phyloP scores from a whole-genome alignment of 2,888 invertebrate genomes.

The Dinocampus coccinellae region DNA sequence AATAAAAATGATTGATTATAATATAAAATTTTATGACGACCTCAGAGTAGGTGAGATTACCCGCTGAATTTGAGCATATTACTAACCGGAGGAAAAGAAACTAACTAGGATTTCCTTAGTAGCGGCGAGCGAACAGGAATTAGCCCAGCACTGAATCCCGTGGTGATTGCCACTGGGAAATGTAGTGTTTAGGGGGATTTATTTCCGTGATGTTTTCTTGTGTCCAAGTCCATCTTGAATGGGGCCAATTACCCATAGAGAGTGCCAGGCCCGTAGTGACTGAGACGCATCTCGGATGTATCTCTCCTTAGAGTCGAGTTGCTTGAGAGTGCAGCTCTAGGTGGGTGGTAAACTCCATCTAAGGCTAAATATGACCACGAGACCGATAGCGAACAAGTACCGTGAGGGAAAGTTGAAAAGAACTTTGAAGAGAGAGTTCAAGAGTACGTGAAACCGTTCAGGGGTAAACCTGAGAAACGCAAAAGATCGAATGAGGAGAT shows the following conservation, averaged over 20 bases:
- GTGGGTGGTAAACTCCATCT: constrained; percentile 72
- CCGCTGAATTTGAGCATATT: constrained; percentile 34
- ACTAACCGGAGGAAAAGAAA: constrained; percentile 30
- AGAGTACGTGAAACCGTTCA: constrained; percentile 71
- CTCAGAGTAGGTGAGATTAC: constrained; percentile 36
- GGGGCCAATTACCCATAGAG: constrained; percentile 71
- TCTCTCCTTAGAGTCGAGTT: constrained; percentile 72
- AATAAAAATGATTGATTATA: background rate
- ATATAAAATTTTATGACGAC: too few relatives aligned
- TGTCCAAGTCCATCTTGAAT: constrained; percentile 72
- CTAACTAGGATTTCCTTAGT: constrained; percentile 66
- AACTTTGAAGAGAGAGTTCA: constrained; percentile 74
- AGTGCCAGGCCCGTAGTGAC: constrained; percentile 73
- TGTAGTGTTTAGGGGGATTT: constrained; percentile 73
- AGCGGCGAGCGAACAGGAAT: constrained; percentile 77
- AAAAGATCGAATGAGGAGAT: constrained; percentile 69
- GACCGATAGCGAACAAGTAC: constrained; percentile 77
- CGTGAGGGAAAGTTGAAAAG: constrained; percentile 81
- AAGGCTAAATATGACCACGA: constrained; percentile 73
- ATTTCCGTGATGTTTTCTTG: constrained; percentile 60
- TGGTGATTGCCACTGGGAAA: constrained; percentile 67
- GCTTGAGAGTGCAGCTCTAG: constrained; percentile 72
- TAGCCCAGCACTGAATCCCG: constrained; percentile 75
- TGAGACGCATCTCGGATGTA: constrained; percentile 47
- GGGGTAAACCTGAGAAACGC: constrained; percentile 74